Conservation (phyloP, 2,113 vertebrate species). For the Copsychus sechellarum region DNA sequence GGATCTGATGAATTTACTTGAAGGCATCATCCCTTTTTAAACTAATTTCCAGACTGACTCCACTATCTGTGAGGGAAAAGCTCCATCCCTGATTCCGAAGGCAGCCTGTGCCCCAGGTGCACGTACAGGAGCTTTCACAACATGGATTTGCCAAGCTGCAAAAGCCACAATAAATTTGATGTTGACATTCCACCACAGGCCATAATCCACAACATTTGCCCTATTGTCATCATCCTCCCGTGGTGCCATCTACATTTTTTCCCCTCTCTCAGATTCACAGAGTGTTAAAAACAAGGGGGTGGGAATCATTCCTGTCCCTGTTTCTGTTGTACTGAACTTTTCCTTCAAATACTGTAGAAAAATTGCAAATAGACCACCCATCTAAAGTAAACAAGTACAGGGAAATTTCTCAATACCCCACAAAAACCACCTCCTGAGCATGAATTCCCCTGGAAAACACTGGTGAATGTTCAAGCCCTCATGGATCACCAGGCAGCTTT, state of each 20-base stretch:
- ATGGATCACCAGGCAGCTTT: background rate
- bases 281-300: background rate
- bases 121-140: background rate
- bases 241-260: background rate
- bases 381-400: background rate
- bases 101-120: background rate
- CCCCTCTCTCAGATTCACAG: background rate
- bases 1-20: background rate
- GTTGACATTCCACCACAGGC: background rate
- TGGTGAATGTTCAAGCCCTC: background rate
- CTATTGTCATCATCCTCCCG: background rate
- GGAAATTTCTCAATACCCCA: background rate
- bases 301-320: background rate
- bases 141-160: background rate
- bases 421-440: background rate
- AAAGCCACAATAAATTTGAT: background rate
- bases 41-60: background rate
- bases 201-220: background rate
- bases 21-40: background rate
- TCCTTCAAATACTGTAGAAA: background rate
- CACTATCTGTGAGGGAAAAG: background rate
- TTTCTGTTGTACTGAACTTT: background rate
- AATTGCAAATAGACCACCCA: background rate
- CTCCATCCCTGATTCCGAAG: background rate
- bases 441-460: background rate